Conservation (phyloP, 2,113 vertebrate genomes). For the Rhineura floridana region DNA sequence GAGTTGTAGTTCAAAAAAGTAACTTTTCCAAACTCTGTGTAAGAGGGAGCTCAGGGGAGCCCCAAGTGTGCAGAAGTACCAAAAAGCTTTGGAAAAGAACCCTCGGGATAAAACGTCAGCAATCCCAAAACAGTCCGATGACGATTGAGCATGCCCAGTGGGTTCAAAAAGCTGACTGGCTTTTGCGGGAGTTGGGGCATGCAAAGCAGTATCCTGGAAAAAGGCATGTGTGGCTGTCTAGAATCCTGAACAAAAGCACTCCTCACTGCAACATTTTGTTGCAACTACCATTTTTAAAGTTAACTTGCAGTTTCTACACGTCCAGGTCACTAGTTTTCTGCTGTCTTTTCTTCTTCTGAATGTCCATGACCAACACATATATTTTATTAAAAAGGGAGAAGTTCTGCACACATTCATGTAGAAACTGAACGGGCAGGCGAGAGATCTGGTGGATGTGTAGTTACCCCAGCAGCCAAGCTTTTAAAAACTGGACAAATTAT, state of each 20-base stretch:
- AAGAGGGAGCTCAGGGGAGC: background rate
- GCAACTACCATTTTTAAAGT: background rate
- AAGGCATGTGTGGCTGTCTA: too few species aligned
- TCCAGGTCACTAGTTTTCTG: background rate
- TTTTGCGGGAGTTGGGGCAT: too few species aligned
- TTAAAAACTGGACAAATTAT: too few species aligned
- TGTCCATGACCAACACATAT: background rate
- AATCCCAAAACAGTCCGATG: background rate
- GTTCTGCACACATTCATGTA: background rate
- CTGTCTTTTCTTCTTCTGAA: background rate
- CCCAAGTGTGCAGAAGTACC: background rate
- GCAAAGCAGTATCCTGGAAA: too few species aligned
- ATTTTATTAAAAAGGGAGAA: background rate
- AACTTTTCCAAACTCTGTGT: too few species aligned
- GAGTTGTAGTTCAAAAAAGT: too few species aligned
- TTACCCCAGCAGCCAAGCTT: background rate
- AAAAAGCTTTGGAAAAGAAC: background rate
- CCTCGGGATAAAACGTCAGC: too few species aligned
- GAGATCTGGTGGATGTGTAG: background rate
- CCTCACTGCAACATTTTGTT: too few species aligned
- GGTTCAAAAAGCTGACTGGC: too few species aligned
- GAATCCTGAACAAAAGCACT: too few species aligned
- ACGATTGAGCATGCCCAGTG: too few species aligned
- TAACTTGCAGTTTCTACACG: background rate
- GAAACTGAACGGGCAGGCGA: background rate